These are phyloP conservation scores for Leuciscus waleckii DNA, from an alignment of 2,797 vertebrate genomes.

Conservation along the genomic window DNA sequence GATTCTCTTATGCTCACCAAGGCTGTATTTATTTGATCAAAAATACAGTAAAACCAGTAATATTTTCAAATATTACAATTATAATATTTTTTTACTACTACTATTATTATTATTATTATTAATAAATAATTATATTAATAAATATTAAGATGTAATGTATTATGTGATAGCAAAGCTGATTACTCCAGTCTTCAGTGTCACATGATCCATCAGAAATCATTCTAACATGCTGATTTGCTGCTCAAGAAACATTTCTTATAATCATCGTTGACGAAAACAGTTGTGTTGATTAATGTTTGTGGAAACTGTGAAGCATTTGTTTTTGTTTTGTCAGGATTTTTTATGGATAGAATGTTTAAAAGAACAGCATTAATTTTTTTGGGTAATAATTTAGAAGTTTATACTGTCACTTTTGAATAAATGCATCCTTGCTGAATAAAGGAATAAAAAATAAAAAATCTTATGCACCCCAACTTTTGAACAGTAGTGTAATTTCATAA, in stretches of 20 bases:
- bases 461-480: not conserved
- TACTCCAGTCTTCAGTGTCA: not conserved
- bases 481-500: too few species aligned
- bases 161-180: not conserved
- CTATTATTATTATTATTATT: too few species aligned
- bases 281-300: not conserved
- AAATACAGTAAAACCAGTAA: not conserved
- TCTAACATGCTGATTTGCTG: not conserved
- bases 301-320: not conserved
- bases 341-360: not conserved
- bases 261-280: not conserved
- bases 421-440: not conserved
- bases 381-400: not conserved
- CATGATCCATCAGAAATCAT: not conserved
- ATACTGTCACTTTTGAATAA: not conserved
- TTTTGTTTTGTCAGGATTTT: not conserved
- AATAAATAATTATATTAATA: not conserved
- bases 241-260: not conserved
- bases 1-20: not conserved
- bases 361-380: not conserved
- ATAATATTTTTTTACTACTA: too few species aligned
- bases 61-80: not conserved
- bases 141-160: not conserved
- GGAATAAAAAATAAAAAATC: not conserved
- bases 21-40: not conserved